A percentile compares a stretch with the other conserved stretches of the same genome.
phyloP scores from a whole-genome alignment of 2,888 invertebrate genomes.

The Leucozona laternaria region DNA sequence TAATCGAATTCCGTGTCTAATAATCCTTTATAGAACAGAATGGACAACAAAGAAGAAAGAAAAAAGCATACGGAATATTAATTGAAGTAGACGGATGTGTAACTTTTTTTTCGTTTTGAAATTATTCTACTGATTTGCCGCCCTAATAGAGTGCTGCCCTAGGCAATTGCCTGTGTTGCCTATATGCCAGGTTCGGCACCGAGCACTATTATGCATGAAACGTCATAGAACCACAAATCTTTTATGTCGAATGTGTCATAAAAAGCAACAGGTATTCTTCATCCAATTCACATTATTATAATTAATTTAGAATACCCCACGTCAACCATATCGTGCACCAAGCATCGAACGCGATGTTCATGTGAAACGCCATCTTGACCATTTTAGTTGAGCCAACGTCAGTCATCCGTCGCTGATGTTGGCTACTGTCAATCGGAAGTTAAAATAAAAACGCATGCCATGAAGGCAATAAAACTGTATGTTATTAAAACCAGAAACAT shows the following conservation, averaged over 20 bases:
- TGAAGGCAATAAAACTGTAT: background rate
- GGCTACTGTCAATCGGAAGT: constrained; percentile 66
- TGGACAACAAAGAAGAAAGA: too few species aligned
- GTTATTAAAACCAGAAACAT: constrained; percentile 6
- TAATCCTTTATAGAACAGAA: too few species aligned
- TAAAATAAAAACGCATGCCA: constrained; percentile 54
- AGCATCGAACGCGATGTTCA: constrained; percentile 9
- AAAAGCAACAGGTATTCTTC: constrained; percentile 47
- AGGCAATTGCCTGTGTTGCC: too few species aligned
- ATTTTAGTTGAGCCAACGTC: constrained; percentile 42
- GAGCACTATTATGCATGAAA: constrained; percentile 59
- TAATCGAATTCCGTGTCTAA: too few species aligned
- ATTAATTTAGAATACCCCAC: constrained; percentile 4
- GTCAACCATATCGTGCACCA: constrained; percentile 1
- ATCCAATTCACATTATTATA: constrained; percentile 48
- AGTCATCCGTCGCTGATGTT: constrained; percentile 14
- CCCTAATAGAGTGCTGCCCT: too few species aligned
- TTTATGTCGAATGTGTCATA: constrained; percentile 52
- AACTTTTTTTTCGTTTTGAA: too few species aligned
- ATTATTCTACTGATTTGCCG: too few species aligned
- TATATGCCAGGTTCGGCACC: too few species aligned
- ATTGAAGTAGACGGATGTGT: too few species aligned
- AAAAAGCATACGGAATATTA: too few species aligned
- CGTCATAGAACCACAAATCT: constrained; percentile 46
- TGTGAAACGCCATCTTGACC: constrained; percentile 40